Percentiles rank a stretch among this genome's conserved stretches.
phyloP scores from a whole-genome alignment of 2,113 vertebrate species.

The Dascyllus trimaculatus region DNA sequence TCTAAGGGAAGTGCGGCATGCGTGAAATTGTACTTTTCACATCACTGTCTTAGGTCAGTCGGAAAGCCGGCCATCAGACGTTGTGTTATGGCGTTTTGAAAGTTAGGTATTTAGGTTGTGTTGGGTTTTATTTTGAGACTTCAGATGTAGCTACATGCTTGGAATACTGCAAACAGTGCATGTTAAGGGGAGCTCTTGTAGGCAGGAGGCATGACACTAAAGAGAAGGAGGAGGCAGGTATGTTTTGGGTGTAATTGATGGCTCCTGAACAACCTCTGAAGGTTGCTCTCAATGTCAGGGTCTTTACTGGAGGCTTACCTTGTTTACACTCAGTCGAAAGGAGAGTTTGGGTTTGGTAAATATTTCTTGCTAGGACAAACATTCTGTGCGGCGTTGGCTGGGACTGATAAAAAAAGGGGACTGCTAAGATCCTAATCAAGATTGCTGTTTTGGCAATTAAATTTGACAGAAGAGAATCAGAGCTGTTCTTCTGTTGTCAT shows the following conservation, averaged over 20 bases:
- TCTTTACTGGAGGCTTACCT: slow-evolving; percentile 38
- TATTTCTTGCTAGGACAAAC: slow-evolving; percentile 68
- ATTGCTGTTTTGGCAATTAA: slow-evolving; percentile 74
- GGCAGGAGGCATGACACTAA: background rate
- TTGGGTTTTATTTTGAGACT: slow-evolving; percentile 21
- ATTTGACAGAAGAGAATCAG: slow-evolving; percentile 66
- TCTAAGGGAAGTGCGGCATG: slow-evolving; percentile 50
- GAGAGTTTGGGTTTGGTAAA: slow-evolving; percentile 49
- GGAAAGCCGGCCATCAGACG: slow-evolving; percentile 12
- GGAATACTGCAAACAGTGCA: background rate
- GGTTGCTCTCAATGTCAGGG: slow-evolving; percentile 56
- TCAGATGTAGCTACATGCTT: background rate
- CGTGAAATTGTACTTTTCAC: slow-evolving; percentile 75
- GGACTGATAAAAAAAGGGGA: slow-evolving; percentile 49
- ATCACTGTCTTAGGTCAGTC: slow-evolving; percentile 60
- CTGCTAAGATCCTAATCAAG: slow-evolving; percentile 73
- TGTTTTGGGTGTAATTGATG: slow-evolving; percentile 38
- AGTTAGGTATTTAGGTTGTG: slow-evolving; percentile 21
- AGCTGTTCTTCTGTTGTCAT: slow-evolving; percentile 45
- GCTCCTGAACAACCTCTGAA: slow-evolving; percentile 35
- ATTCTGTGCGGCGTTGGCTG: slow-evolving; percentile 37
- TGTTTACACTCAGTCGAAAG: slow-evolving; percentile 55
- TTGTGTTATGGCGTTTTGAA: slow-evolving; percentile 27
- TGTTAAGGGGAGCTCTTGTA: background rate
- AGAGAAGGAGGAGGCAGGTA: slow-evolving; percentile 10